Conservation (phyloP, 30 jellyfish, hydroid and myxozoan genomes). For the Turritopsis dohrnii region DNA sequence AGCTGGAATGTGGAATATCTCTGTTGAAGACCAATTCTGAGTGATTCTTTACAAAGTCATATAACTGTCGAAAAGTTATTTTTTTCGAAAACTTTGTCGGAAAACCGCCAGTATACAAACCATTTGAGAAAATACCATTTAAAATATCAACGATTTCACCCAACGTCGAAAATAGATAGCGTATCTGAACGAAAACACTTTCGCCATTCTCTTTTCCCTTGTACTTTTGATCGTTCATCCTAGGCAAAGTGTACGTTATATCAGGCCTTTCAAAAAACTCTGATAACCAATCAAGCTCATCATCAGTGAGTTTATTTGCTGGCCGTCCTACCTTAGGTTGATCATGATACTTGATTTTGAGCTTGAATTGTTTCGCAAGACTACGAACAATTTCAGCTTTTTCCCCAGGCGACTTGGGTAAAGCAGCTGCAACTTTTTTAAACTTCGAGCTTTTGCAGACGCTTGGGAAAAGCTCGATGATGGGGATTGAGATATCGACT, state of each 20-base stretch:
- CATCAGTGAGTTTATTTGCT: constrained; percentile 19
- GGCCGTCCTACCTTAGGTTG: constrained; percentile 6
- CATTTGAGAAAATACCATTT: too few relatives aligned
- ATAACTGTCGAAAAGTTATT: neutral
- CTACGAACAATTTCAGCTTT: constrained; percentile 9
- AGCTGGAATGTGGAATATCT: constrained; percentile 28
- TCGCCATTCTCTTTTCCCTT: constrained; percentile 28
- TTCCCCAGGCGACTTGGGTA: constrained; percentile 39
- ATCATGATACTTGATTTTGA: neutral
- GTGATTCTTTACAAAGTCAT: neutral
- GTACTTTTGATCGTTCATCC: neutral
- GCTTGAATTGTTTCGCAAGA: constrained; percentile 26
- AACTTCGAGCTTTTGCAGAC: too few relatives aligned
- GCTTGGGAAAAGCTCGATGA: too few relatives aligned
- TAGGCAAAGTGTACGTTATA: neutral
- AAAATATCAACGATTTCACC: constrained; percentile 22
- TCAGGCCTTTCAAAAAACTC: constrained; percentile 11
- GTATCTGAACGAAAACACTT: constrained; percentile 1
- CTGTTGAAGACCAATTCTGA: constrained; percentile 5
- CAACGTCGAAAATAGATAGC: constrained; percentile 37
- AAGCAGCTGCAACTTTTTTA: too few relatives aligned
- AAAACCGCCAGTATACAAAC: neutral
- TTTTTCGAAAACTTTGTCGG: neutral
- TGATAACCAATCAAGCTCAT: constrained; percentile 16
- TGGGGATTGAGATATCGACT: too few relatives aligned